Percentiles rank a stretch among this genome's conserved stretches.
phyloP scores from a whole-genome alignment of 2,888 invertebrate genomes.

The Acanthoscelides obtectus region DNA sequence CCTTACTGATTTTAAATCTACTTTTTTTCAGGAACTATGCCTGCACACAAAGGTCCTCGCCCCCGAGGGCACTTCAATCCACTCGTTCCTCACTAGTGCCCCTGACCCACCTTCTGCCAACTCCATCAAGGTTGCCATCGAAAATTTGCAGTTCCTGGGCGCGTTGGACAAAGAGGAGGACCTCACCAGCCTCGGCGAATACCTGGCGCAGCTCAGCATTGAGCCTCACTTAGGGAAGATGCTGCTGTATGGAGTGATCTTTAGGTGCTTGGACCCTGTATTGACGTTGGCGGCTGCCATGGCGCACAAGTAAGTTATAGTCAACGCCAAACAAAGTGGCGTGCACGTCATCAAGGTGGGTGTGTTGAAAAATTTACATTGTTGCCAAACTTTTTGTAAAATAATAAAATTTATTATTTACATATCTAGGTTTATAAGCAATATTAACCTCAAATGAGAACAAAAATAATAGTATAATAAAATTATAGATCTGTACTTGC shows the following conservation, averaged over 20 bases:
- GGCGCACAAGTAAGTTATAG: conserved; percentile 66
- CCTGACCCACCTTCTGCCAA: conserved; percentile 80
- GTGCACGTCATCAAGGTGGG: no score
- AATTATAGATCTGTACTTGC: no score
- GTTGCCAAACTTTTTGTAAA: no score
- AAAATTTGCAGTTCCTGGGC: conserved; percentile 69
- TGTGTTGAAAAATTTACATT: no score
- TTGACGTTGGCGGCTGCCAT: conserved; percentile 85
- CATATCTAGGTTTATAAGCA: no score
- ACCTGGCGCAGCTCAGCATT: conserved; percentile 85
- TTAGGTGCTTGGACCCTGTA: conserved; percentile 90
- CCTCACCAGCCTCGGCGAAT: conserved; percentile 81
- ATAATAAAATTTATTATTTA: no score
- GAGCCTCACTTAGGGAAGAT: conserved; percentile 91
- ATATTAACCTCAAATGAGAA: no score
- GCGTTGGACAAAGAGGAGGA: conserved; percentile 82
- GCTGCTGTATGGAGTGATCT: conserved; percentile 81
- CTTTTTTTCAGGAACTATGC: conserved; percentile 66
- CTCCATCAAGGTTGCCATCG: conserved; percentile 72
- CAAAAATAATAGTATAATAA: no score
- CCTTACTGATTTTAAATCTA: no score
- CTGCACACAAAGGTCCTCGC: conserved; percentile 83
- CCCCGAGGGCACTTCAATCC: conserved; percentile 65
- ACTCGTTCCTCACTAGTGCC: conserved; percentile 73
- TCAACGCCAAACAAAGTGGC: no score